Evolutionary conservation across 2,113 vertebrate species (phyloP).

Genomic region (Centropus bengalensis): DNA sequence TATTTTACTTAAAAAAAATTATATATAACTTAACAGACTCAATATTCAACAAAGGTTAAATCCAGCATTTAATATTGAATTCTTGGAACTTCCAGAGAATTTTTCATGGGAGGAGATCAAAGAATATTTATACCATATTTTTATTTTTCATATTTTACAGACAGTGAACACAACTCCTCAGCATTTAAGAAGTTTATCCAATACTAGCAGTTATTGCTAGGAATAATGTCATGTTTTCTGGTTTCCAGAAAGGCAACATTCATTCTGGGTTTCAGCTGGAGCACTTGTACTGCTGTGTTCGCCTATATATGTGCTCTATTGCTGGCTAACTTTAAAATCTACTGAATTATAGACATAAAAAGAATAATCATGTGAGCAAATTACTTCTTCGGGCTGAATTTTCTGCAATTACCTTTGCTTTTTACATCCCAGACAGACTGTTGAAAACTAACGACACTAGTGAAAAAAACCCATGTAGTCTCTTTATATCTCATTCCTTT

Average conservation of each 20-base stretch:
- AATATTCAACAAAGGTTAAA: not conserved
- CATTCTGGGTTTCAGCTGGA: not conserved
- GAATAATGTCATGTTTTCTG: not conserved
- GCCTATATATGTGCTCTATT: not conserved
- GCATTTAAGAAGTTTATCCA: not conserved
- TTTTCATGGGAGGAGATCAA: not conserved
- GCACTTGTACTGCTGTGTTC: not conserved
- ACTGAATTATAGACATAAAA: not conserved
- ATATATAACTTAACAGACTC: not conserved
- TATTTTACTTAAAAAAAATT: not conserved
- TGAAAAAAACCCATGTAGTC: accelerated
- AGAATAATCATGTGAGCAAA: not conserved
- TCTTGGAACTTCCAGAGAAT: not conserved
- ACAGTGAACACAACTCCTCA: not conserved
- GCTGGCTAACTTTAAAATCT: not conserved
- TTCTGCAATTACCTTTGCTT: not conserved
- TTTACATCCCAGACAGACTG: not conserved
- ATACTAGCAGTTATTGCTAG: not conserved
- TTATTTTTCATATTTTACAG: not conserved
- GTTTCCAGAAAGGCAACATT: not conserved
- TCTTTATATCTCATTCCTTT: not conserved
- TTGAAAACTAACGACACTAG: not conserved
- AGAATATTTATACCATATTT: not conserved
- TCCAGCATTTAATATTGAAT: not conserved
- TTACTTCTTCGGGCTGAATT: not conserved